Conservation (phyloP, 2,797 vertebrate genomes). For the Geotrypetes seraphini region DNA sequence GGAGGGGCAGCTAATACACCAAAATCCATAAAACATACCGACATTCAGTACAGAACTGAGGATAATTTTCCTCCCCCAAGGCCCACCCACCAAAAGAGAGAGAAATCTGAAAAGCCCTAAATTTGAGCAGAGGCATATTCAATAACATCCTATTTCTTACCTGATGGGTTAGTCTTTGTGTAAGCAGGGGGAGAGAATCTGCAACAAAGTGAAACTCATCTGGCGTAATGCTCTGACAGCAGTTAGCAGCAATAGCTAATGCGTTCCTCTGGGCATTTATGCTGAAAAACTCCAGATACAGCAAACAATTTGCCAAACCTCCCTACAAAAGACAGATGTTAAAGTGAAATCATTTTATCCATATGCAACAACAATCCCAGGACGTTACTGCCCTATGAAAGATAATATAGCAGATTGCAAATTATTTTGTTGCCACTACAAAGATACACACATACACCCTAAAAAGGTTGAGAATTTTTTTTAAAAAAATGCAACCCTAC, state of each 20-base stretch:
- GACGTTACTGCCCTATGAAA: not conserved
- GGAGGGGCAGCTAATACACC: too few species aligned
- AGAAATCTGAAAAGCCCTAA: too few species aligned
- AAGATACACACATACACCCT: too few species aligned
- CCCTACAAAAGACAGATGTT: constrained; percentile 56
- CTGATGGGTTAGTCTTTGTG: constrained; percentile 96
- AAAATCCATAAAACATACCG: too few species aligned
- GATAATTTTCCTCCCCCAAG: too few species aligned
- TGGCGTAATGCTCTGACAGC: constrained; percentile 97
- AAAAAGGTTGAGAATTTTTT: too few species aligned
- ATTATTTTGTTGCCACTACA: not conserved
- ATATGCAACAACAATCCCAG: not conserved
- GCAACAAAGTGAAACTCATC: constrained; percentile 98
- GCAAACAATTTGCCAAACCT: constrained; percentile 90
- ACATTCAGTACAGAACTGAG: too few species aligned
- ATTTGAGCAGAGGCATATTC: too few species aligned
- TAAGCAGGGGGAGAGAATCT: constrained; percentile 91
- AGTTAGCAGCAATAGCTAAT: constrained; percentile 95
- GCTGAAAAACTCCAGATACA: constrained; percentile 98
- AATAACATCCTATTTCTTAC: too few species aligned
- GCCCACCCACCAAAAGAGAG: too few species aligned
- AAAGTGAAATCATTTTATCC: not conserved
- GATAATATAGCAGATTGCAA: not conserved
- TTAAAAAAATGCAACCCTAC: not conserved
- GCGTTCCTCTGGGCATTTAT: constrained; percentile 98